A percentile compares a stretch with the other conserved stretches of the same genome.
These are phyloP conservation scores for Parapristionchus giblindavisi DNA, from an alignment of 2,888 invertebrate genomes.

Conservation along the genomic window DNA sequence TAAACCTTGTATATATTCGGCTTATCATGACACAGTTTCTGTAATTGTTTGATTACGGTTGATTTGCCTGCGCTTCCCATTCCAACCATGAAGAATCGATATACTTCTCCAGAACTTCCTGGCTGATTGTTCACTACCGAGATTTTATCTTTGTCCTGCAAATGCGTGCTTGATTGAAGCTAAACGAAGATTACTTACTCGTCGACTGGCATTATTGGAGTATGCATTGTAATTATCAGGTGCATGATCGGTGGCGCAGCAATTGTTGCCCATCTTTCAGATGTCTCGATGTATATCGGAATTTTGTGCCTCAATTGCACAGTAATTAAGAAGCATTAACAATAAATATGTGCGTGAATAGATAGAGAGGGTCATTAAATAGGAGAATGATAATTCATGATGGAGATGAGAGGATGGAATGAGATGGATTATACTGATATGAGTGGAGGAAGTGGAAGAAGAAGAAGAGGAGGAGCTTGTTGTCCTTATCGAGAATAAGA, in stretches of 20 bases:
- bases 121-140: conserved; percentile 11
- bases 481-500: too few species aligned
- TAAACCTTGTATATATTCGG: conserved; percentile 57
- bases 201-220: conserved; percentile 1
- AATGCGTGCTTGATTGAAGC: too few species aligned
- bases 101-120: conserved; percentile 43
- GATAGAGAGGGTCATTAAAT: too few species aligned
- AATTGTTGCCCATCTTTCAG: conserved; percentile 36
- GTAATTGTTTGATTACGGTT: conserved; percentile 63
- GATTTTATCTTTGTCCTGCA: conserved; percentile 18
- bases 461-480: too few species aligned
- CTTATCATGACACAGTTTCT: conserved; percentile 57
- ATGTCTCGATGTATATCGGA: too few species aligned
- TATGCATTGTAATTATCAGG: conserved; percentile 36
- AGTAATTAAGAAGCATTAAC: too few species aligned
- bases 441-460: too few species aligned
- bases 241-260: conserved; percentile 27
- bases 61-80: conserved; percentile 67
- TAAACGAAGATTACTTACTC: neutral
- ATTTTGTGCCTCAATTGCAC: too few species aligned
- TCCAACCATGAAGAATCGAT: conserved; percentile 66
- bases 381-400: too few species aligned
- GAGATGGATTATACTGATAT: too few species aligned
- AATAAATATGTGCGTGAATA: too few species aligned
- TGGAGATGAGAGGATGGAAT: too few species aligned